These are phyloP conservation scores for Enteromius unitaeniatus DNA, from an alignment of 2,797 vertebrate species.

Conservation along the genomic window DNA sequence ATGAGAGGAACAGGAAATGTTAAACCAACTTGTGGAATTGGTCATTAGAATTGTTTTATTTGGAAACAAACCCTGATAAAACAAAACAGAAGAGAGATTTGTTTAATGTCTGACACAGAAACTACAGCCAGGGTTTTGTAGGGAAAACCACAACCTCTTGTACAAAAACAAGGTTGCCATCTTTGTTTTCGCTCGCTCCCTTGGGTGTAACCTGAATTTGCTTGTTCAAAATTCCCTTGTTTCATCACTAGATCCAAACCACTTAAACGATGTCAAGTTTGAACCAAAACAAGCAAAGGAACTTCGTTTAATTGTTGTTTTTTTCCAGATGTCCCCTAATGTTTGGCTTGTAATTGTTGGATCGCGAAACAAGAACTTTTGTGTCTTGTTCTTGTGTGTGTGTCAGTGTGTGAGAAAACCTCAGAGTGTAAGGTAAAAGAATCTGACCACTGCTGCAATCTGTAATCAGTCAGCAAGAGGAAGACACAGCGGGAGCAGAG, in stretches of 20 bases:
- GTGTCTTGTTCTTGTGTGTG: slow-evolving; percentile 20
- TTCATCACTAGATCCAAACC: slow-evolving; percentile 45
- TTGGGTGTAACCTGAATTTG: slow-evolving; percentile 57
- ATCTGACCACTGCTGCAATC: slow-evolving; percentile 51
- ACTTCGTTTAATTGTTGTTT: slow-evolving; percentile 22
- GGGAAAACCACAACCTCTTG: slow-evolving; percentile 50
- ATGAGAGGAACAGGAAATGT: slow-evolving; percentile 53
- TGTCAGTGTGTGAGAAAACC: slow-evolving; percentile 18
- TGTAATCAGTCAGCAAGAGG: slow-evolving; percentile 52
- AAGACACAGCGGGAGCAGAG: slow-evolving; percentile 47
- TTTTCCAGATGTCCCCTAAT: slow-evolving; percentile 27
- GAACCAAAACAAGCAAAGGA: slow-evolving; percentile 51
- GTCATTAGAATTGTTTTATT: slow-evolving; percentile 36
- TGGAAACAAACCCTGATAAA: slow-evolving; percentile 28
- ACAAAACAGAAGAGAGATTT: slow-evolving; percentile 34
- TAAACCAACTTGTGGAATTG: slow-evolving; percentile 23
- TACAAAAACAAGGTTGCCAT: slow-evolving; percentile 46
- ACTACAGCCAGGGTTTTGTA: slow-evolving; percentile 44
- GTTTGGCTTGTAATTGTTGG: slow-evolving; percentile 50
- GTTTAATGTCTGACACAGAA: slow-evolving; percentile 41
- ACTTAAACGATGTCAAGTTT: slow-evolving; percentile 40
- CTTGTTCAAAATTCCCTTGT: slow-evolving; percentile 46
- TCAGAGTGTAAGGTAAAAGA: slow-evolving; percentile 29
- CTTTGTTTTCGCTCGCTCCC: slow-evolving; percentile 45
- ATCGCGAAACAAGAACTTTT: slow-evolving; percentile 24